phyloP scores from a whole-genome alignment of 2,113 vertebrate species.

The Daubentonia madagascariensis region DNA sequence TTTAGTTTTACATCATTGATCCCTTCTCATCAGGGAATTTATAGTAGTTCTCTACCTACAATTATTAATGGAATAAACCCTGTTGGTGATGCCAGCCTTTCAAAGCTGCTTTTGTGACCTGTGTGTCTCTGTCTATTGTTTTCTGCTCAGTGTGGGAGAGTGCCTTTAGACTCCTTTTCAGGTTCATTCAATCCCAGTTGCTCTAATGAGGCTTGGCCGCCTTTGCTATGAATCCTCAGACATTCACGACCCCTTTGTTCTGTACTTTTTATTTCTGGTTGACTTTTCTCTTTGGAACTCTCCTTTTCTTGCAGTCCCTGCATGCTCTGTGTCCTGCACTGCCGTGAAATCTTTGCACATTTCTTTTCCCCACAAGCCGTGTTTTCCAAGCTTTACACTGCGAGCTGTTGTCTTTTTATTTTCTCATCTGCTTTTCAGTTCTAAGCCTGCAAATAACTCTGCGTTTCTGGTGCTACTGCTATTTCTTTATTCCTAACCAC shows the following conservation, averaged over 20 bases:
- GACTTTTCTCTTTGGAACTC: neutral
- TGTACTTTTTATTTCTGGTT: neutral
- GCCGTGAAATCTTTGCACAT: neutral
- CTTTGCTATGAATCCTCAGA: neutral
- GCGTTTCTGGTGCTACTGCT: neutral
- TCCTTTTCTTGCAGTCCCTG: neutral
- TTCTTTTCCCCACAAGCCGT: neutral
- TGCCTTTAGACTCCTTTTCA: neutral
- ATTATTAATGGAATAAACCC: neutral
- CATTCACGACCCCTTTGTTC: neutral
- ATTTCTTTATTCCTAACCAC: conserved; percentile 19
- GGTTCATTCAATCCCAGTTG: neutral
- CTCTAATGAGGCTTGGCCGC: neutral
- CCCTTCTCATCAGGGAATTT: neutral
- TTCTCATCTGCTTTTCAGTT: neutral
- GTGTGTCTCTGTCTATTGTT: neutral
- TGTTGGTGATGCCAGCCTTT: neutral
- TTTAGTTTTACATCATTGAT: neutral
- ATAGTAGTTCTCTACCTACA: neutral
- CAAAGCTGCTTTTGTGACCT: neutral
- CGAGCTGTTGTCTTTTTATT: neutral
- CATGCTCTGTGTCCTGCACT: neutral
- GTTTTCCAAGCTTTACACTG: neutral
- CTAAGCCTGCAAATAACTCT: neutral
- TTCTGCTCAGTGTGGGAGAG: neutral